Base-by-base conservation (phyloP, 2,113 vertebrate genomes). In the Brachypodius melanocephalos region DNA sequence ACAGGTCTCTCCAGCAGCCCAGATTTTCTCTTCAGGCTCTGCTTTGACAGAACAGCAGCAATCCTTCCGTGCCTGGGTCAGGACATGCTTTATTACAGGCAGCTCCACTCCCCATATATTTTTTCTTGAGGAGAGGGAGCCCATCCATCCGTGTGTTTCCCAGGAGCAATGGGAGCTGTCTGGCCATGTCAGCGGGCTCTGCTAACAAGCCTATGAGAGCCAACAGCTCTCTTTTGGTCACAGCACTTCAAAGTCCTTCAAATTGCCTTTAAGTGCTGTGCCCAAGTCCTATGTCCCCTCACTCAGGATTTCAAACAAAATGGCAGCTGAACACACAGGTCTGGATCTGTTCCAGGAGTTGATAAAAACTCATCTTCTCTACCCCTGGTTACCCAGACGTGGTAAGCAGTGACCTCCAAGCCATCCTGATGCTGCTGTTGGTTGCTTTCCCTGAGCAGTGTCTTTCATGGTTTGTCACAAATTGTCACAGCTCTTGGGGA, bases 11-110 rank as follows among this genome's bases (percentile, higher is more conserved):
- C 5, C 61, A 87, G 73, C 66, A 72, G 40, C 76, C 7, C 10
- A 68, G 45, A 25, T 75, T 82, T 89, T 93, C 81, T 55, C 62
- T 69, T 68, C 10, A 66, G 89, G 71, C 34, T 65, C 21, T 51
- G 84, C 74, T 85, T 79, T 72, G 77, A 26, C 6, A 22, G 66
- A 92, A 72, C 62, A 93, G 38, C 74, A 89, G 83, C 67, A 85
- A 80, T 82, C 54, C 62, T 54, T 54, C 10, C 2, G 0, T 20
- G 52, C 38, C 55, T 77, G 71, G 46, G 13, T 63, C 78, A 10
- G 14, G 71, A 43, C 67, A 12, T 85, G 67, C 52, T 94, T 80
- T 93, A 75, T 85, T 89, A 8, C 4, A 5, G n/a, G 8, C 74
- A 1, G 1, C 74, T 82, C 77, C 59, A 55, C 26, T 69, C 18